Base-by-base conservation (phyloP, 2,113 vertebrate species). In the Ellobius talpinus region DNA sequence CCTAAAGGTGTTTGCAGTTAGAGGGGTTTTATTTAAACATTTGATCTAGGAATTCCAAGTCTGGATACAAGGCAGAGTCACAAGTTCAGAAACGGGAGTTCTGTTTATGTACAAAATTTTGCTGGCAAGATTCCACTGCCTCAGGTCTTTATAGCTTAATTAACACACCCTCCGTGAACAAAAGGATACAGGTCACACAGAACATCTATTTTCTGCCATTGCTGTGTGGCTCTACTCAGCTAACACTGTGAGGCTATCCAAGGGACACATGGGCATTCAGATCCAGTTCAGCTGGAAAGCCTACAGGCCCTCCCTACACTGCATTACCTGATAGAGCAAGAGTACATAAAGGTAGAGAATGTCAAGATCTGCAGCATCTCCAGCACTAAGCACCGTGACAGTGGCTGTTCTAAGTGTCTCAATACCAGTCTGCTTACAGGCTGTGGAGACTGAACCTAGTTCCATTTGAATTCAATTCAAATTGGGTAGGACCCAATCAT, bases 61-160 rank as follows among this genome's bases (percentile, higher is more conserved):
- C n/a, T 94, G 89, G 89, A 86, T 70, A 79, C 19, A 94, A 92
- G 29, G 78, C 81, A 92, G 31, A 77, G 55, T 45, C 93, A 79
- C 7, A 61, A 93, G 50, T n/a, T 91, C 47, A 77, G 90, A 93
- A 66, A 91, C 47, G 33, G 73, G 89, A 96, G 68, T 87, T 95
- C 89, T 95, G 73, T 91, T 96, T 94, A 74, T 76, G 78, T 39
- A 91, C 7, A 89, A 81, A 94, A 91, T 73, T n/a, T 61, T 89
- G 77, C 36, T 77, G 78, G 19, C 29, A 74, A 70, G 52, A 33
- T 90, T 96, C 86, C 8, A 8, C 17, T 70, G 61, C 24, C 21
- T 65, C 39, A 21, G 39, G 65, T 73, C 77, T 81, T 23, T 58
- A 58, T 10, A 84, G 94, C 42, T 90, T 68, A 96, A 42, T 78